Conservation (phyloP, 2,888 invertebrate species). For the Lysandra bellargus region DNA sequence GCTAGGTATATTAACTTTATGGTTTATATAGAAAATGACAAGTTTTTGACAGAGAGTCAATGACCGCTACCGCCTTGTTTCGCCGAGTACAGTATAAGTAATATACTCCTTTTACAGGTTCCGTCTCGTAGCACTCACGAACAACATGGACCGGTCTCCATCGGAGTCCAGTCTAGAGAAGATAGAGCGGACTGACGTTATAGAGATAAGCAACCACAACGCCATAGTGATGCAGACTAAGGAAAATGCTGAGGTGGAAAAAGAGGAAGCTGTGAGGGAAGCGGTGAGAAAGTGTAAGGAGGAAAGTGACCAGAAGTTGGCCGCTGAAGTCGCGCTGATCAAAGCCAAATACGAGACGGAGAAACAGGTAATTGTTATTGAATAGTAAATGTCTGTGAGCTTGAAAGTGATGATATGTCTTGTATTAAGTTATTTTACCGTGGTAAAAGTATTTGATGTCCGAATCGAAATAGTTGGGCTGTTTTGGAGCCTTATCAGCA, state of each 20-base stretch:
- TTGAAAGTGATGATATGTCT: not conserved
- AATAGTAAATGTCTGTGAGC: not conserved
- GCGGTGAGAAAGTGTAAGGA: conserved; percentile 79
- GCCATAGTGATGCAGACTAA: conserved; percentile 84
- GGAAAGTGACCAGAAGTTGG: conserved; percentile 79
- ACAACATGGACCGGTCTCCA: conserved; percentile 87
- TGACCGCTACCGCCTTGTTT: no score
- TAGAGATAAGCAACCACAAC: conserved; percentile 83
- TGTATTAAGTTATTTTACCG: no score
- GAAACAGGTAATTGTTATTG: conserved; percentile 63
- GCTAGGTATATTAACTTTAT: no score
- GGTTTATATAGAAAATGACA: no score
- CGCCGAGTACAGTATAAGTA: not conserved
- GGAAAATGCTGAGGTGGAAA: conserved; percentile 83
- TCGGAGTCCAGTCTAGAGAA: conserved; percentile 89
- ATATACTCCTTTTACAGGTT: conserved; percentile 67
- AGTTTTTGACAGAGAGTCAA: no score
- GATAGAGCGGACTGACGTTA: conserved; percentile 84
- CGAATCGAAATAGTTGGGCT: no score
- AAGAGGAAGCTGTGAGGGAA: conserved; percentile 77
- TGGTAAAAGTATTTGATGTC: no score
- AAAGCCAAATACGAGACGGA: conserved; percentile 76
- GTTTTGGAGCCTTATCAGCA: no score
- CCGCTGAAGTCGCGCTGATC: conserved; percentile 53
- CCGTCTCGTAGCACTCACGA: conserved; percentile 86